Evolutionary conservation across 53 echinoderm and acorn worm species (phyloP).

Genomic region (Apostichopus leukothele): DNA sequence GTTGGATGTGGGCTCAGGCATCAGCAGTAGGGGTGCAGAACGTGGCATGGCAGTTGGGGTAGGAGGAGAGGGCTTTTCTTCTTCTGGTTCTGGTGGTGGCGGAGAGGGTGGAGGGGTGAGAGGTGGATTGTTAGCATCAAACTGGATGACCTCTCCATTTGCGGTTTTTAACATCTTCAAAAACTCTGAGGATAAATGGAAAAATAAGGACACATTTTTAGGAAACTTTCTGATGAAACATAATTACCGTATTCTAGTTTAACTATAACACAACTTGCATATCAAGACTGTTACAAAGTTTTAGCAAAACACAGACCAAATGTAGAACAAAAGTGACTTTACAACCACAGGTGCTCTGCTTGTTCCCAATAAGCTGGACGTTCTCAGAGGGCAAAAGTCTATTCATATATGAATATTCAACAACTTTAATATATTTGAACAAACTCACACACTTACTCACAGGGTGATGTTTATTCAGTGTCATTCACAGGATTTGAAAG

Average conservation of each 20-base stretch:
- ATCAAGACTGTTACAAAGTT: too few species aligned
- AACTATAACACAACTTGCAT: too few species aligned
- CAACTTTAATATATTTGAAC: neutral
- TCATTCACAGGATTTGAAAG: too few species aligned
- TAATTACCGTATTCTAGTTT: too few species aligned
- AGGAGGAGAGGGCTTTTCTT: neutral
- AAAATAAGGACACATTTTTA: neutral
- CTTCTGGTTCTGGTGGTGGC: neutral
- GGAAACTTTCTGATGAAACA: too few species aligned
- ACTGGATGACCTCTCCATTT: constrained; percentile 39
- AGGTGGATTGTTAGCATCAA: constrained; percentile 57
- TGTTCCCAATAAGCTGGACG: too few species aligned
- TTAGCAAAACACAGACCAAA: too few species aligned
- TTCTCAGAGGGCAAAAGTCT: neutral
- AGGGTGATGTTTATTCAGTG: neutral
- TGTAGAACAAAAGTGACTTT: too few species aligned
- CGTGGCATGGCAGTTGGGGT: neutral
- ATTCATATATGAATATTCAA: neutral
- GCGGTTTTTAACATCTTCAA: constrained; percentile 47
- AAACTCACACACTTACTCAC: neutral
- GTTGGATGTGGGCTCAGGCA: neutral
- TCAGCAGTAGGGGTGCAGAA: neutral
- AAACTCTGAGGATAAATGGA: constrained; percentile 41
- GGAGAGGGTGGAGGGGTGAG: constrained; percentile 26
- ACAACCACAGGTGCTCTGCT: too few species aligned